Evolutionary conservation across 2,888 invertebrate species (phyloP), one percentile per base, ranked within the genome.

Genomic region (Ophioninae sp.): DNA sequence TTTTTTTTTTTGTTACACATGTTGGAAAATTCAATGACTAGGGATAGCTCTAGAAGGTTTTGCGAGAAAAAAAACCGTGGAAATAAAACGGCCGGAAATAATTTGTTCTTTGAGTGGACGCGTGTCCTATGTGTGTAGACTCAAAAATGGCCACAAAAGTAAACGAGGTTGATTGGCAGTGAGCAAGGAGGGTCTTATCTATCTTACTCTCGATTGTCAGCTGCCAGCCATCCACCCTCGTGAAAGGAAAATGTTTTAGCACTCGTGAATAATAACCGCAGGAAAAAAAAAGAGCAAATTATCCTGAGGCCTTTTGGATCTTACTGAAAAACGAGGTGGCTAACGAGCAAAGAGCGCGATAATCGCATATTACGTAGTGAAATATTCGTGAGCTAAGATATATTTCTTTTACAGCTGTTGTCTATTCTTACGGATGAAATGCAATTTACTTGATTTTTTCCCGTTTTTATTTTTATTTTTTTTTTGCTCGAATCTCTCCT

Each of bases 401-500:
- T n/a, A 74, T 64, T 44, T 67, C 72, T 37, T 70, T 72, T 20
- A 68, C 57, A 76, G 72, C 64, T 70, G 56, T 75, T 67, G 30
- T 59, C 23, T 62, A 64, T 74, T 67, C n/a, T 69, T 44, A 72
- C 10, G 44, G 23, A 61, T 23, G 39, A 44, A 50, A 50, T 50
- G 20, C 75, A 72, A 75, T 72, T 77, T 30, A 64, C 68, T 50
- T 75, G 21, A 67, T 81, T 80, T 82, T 74, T 30, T 67, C 73
- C 20, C 44, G 30, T 57, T 39, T 64, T 72, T 79, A 23, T 59
- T 57, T 79, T 72, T 70, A 20, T 75, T 13, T 41, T 65, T 72
- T 83, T 84, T 74, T 57, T 67, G 67, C 50, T 81, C 81, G 59
- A 78, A 74, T 75, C 17, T 70, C 44, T 70, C 78, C 74, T 80